Evolutionary conservation across 2,113 vertebrate species (phyloP).

Genomic region (Boleophthalmus pectinirostris): DNA sequence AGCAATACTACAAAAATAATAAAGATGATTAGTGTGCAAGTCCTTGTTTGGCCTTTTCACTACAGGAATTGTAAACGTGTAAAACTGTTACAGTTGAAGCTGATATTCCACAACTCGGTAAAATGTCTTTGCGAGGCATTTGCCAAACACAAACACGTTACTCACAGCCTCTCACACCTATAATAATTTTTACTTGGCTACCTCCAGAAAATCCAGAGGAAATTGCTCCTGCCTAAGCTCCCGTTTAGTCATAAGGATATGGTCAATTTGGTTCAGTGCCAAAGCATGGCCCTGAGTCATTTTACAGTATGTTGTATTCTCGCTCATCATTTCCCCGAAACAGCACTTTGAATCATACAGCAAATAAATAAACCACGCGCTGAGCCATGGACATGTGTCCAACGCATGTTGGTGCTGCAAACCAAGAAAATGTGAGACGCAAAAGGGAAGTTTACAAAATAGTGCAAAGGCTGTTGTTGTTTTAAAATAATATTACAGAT

Average conservation of each 20-base stretch:
- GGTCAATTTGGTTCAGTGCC: conserved; percentile 55
- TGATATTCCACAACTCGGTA: not conserved
- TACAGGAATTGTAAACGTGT: not conserved
- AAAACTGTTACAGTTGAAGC: not conserved
- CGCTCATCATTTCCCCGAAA: conserved; percentile 66
- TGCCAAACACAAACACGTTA: conserved; percentile 3
- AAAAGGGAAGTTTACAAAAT: not conserved
- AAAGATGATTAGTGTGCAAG: too few relatives aligned
- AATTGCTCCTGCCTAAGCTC: conserved; percentile 50
- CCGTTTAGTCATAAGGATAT: conserved; percentile 64
- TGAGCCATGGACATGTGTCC: conserved; percentile 49
- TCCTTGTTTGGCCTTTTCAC: too few relatives aligned
- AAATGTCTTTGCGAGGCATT: not conserved
- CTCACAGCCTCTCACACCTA: conserved; percentile 29
- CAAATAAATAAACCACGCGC: conserved; percentile 52
- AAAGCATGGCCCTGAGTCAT: conserved; percentile 68
- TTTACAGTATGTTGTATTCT: conserved; percentile 67
- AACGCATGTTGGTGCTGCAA: conserved; percentile 58
- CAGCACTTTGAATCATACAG: conserved; percentile 63
- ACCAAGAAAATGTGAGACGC: conserved; percentile 57
- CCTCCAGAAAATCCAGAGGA: conserved; percentile 43
- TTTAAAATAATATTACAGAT: not conserved
- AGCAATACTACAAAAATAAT: too few relatives aligned
- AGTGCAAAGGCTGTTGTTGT: not conserved
- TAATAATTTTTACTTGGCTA: conserved; percentile 58